Conservation (phyloP, 2,113 vertebrate species). For the Eurypyga helias region DNA sequence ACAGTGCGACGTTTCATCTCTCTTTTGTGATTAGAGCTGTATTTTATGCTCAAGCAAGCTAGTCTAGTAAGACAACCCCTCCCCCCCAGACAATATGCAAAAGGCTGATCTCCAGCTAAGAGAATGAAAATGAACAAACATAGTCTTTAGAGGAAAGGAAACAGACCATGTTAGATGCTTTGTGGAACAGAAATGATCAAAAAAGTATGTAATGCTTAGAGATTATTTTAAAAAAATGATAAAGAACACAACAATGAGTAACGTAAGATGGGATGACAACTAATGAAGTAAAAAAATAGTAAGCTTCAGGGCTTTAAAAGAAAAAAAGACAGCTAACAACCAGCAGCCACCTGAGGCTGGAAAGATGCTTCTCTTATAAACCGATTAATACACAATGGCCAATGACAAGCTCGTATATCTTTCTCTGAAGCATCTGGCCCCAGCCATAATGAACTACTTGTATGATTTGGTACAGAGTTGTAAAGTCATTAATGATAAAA, state of each 20-base stretch:
- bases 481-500: conserved; percentile 52
- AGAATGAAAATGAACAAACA: conserved; percentile 16
- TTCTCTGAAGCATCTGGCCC: conserved; percentile 56
- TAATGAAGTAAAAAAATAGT: neutral
- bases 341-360: conserved; percentile 48
- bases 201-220: neutral
- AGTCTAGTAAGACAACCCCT: conserved; percentile 42
- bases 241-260: neutral
- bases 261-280: neutral
- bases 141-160: neutral
- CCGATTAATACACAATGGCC: conserved; percentile 44
- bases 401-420: conserved; percentile 15
- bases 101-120: conserved; percentile 21
- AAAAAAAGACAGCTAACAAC: conserved; percentile 13
- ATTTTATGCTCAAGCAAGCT: conserved; percentile 42
- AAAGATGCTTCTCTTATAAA: conserved; percentile 37
- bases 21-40: conserved; percentile 44
- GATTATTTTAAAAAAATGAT: neutral
- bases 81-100: conserved; percentile 31
- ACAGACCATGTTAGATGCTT: neutral
- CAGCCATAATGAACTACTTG: conserved; percentile 15
- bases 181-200: neutral
- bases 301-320: conserved; percentile 5
- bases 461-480: conserved; percentile 10
- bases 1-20: neutral